Percentiles rank a stretch among this genome's conserved stretches.
phyloP scores from a whole-genome alignment of 1,140 invertebrate genomes.

The Microplitis demolitor region DNA sequence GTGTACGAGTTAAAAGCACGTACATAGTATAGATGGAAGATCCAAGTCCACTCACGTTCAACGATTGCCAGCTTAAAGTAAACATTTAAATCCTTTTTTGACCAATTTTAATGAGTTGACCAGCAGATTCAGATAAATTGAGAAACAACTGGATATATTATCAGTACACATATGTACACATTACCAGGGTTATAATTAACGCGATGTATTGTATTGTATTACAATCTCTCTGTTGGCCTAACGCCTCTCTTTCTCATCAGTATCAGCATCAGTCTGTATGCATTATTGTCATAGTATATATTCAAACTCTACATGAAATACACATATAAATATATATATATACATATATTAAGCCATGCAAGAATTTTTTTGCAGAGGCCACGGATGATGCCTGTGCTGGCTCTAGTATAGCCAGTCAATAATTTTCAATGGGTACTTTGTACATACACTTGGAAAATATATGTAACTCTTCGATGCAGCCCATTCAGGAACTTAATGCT shows the following conservation, averaged over 20 bases:
- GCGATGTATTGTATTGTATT: too few relatives aligned
- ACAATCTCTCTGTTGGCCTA: neutral
- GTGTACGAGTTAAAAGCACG: too few relatives aligned
- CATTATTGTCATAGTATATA: too few relatives aligned
- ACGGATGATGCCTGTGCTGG: neutral
- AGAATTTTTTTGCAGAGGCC: conserved; percentile 1
- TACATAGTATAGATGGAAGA: too few relatives aligned
- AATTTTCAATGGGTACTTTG: neutral
- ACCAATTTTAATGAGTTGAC: neutral
- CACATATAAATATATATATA: neutral
- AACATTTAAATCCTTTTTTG: too few relatives aligned
- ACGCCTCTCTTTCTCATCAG: too few relatives aligned
- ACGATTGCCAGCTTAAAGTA: too few relatives aligned
- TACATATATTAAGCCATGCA: conserved; percentile 3
- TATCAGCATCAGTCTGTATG: neutral
- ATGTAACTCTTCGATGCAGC: too few relatives aligned
- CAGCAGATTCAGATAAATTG: neutral
- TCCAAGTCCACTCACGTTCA: too few relatives aligned
- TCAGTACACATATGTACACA: neutral
- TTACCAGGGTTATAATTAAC: too few relatives aligned
- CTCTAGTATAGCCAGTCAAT: neutral
- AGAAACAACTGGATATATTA: neutral
- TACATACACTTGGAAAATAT: too few relatives aligned
- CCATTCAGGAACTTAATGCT: too few relatives aligned
- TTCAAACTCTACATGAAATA: neutral